Evolutionary conservation across 2,888 invertebrate genomes (phyloP), one percentile per base, ranked within the genome.

Genomic region (Zaprionus obscuricornis): DNA sequence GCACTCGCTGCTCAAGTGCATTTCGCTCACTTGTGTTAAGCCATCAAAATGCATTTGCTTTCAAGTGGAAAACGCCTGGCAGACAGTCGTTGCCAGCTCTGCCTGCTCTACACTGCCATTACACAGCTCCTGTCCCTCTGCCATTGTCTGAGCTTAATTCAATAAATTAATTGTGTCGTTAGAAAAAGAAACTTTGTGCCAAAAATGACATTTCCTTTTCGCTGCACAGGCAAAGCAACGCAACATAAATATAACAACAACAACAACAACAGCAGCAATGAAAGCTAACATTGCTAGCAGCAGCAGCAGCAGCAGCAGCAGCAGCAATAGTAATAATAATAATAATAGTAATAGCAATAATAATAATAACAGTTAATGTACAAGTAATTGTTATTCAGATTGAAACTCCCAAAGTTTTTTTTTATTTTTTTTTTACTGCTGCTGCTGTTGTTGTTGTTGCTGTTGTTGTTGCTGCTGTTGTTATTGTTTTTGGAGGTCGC

Each of bases 111-210:
- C n/a, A 17, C 33, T 11, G 22, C 27, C 27, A 2, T 10, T 27
- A 2, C 27, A 50, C 55, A 40, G 24, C 40, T n/a, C 6, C 18
- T 26, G 24, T 37, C 22, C 16, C 18, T 29, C 7, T 3, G 18
- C 6, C 11, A 2, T 13, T 11, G 2, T 33, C 31, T 27, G 29
- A 16, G 72, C 70, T 67, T 66, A 60, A 69, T 68, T 69, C 66
- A 73, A 83, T 79, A 65, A 76, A 74, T 73, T 69, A 81, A 85
- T 75, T 66, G 73, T 66, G 67, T 63, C 79, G 56, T 75, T 74
- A 67, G 63, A 65, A 54, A 34, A n/a, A 36, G 33, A 37, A 77
- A 59, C 70, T 76, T 76, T 81, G 76, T 60, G 55, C 26, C 46
- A 31, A 22, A 4, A 22, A 7, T 29, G 29, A 4, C 58, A 81